Conservation (phyloP, 2,797 vertebrate genomes). For the Melanotaenia trifasciata region DNA sequence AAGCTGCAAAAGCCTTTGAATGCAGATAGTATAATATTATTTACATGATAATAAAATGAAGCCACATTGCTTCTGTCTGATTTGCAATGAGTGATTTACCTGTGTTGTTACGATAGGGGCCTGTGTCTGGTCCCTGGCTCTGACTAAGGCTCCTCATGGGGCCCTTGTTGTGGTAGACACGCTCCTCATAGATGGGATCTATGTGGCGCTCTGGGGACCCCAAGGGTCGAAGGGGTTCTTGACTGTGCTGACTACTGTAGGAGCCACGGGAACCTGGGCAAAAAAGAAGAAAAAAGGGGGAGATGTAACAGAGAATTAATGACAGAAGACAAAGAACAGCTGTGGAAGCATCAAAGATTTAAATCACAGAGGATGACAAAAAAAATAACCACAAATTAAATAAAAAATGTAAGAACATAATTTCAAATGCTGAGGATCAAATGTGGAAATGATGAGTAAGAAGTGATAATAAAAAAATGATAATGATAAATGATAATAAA, state of each 20-base stretch:
- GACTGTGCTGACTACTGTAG: constrained; percentile 96
- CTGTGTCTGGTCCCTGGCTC: constrained; percentile 93
- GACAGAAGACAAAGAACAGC: neutral
- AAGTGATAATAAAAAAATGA: neutral
- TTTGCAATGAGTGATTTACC: constrained; percentile 77
- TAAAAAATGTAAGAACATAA: neutral
- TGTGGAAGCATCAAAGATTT: neutral
- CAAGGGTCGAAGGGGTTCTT: constrained; percentile 92
- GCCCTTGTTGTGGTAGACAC: constrained; percentile 97
- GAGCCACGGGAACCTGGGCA: constrained; percentile 91
- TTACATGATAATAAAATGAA: neutral
- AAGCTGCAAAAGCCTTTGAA: too few species aligned
- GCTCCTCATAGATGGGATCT: constrained; percentile 98
- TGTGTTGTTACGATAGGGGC: constrained; percentile 95
- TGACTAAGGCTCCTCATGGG: constrained; percentile 98
- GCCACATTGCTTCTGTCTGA: neutral
- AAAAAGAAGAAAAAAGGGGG: constrained; percentile 2
- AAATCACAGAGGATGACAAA: neutral
- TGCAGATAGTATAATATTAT: too few species aligned
- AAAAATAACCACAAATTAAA: neutral
- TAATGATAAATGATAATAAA: neutral
- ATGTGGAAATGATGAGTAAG: constrained; percentile 10
- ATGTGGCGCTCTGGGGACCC: constrained; percentile 98
- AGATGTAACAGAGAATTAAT: neutral
- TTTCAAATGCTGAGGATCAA: neutral